phyloP scores from a whole-genome alignment of 2,888 invertebrate genomes.

The Blastobasis lacticolella region DNA sequence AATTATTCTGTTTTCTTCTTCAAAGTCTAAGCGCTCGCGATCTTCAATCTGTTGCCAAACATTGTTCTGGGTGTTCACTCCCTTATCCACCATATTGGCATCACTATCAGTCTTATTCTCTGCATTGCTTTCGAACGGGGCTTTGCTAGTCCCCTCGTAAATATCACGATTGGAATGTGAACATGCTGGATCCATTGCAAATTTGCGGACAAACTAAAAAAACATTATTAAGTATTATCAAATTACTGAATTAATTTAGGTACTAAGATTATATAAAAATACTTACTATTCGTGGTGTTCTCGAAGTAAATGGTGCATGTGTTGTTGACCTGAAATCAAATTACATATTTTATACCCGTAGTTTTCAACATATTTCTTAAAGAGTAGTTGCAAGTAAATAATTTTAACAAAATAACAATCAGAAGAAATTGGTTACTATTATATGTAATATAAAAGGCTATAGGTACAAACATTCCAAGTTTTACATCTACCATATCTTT shows the following conservation, averaged over 20 bases:
- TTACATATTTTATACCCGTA: too few species aligned
- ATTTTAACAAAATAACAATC: too few species aligned
- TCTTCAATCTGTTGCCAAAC: conserved; percentile 52
- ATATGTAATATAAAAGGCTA: too few species aligned
- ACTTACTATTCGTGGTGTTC: conserved; percentile 19
- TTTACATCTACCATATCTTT: too few species aligned
- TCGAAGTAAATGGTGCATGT: conserved; percentile 28
- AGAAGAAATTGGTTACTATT: too few species aligned
- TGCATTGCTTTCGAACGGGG: conserved; percentile 36
- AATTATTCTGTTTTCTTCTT: conserved; percentile 61
- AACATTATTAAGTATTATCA: neutral
- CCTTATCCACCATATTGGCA: conserved; percentile 29
- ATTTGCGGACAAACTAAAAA: conserved; percentile 6
- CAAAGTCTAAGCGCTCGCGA: conserved; percentile 61
- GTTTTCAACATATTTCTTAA: too few species aligned
- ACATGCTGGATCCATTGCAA: conserved; percentile 65
- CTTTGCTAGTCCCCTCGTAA: conserved; percentile 38
- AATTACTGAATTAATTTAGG: neutral
- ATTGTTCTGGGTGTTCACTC: conserved; percentile 27
- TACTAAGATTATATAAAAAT: neutral
- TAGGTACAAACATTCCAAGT: too few species aligned
- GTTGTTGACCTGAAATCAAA: conserved; percentile 25
- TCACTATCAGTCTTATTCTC: conserved; percentile 57
- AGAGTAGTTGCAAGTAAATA: too few species aligned
- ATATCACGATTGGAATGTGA: conserved; percentile 48